phyloP scores from a whole-genome alignment of 2,888 invertebrate species.

The Amphiduros pacificus region DNA sequence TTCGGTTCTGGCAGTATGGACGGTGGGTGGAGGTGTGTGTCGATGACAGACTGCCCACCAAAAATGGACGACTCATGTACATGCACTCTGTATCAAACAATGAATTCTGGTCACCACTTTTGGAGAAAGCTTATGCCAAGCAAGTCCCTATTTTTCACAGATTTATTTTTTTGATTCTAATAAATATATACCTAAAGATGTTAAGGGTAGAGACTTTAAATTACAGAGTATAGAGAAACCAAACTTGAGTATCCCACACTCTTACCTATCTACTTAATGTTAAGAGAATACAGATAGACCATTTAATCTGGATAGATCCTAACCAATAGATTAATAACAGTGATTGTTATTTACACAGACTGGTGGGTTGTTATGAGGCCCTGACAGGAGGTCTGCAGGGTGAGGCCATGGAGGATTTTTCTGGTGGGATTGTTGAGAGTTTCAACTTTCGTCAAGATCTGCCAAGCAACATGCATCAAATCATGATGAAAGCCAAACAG shows the following conservation, averaged over 20 bases:
- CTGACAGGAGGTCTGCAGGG: constrained; percentile 95
- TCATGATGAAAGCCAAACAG: constrained; percentile 79
- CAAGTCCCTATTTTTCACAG: constrained; percentile 55
- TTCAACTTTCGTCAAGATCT: constrained; percentile 45
- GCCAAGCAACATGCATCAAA: constrained; percentile 46
- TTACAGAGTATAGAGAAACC: too few species aligned
- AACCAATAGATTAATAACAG: too few species aligned
- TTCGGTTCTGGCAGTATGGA: constrained; percentile 74
- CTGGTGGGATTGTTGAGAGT: constrained; percentile 63
- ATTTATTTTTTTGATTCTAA: too few species aligned
- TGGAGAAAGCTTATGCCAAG: constrained; percentile 93
- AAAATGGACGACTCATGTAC: constrained; percentile 78
- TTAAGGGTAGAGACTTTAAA: too few species aligned
- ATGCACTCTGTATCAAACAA: constrained; percentile 77
- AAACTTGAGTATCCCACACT: too few species aligned
- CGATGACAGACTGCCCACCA: constrained; percentile 81
- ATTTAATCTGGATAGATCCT: too few species aligned
- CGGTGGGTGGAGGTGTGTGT: constrained; percentile 73
- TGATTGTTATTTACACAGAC: too few species aligned
- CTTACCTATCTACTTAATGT: too few species aligned
- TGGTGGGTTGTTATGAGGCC: constrained; percentile 96
- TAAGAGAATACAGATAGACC: too few species aligned
- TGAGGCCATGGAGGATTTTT: constrained; percentile 99
- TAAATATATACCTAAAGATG: too few species aligned
- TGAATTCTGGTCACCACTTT: constrained; percentile 90